Evolutionary conservation across 2,888 invertebrate species (phyloP).

Genomic region (Meiosimyza decipiens): DNA sequence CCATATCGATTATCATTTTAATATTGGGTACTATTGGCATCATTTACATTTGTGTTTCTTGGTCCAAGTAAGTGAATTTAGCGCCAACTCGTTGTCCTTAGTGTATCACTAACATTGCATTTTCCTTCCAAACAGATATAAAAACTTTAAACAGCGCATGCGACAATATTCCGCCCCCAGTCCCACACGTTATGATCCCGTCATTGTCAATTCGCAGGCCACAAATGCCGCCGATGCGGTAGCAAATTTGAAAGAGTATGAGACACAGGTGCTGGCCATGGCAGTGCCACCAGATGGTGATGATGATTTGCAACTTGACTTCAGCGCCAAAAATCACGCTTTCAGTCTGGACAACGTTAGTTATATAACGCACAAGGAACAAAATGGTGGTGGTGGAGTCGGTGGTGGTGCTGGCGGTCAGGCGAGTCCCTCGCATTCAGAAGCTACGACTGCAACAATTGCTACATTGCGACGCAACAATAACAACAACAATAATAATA

Average conservation of each 20-base stretch:
- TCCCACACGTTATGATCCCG: constrained; percentile 77
- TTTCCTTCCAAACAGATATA: constrained; percentile 73
- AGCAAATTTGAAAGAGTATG: constrained; percentile 87
- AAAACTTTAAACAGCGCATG: constrained; percentile 86
- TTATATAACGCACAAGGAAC: constrained; percentile 85
- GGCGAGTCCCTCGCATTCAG: constrained; percentile 84
- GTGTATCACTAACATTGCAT: background rate
- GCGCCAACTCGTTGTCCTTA: background rate
- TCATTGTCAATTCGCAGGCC: constrained; percentile 68
- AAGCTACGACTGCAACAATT: constrained; percentile 84
- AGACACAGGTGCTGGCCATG: constrained; percentile 94
- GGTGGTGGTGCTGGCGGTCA: constrained; percentile 68
- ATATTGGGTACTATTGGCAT: constrained; percentile 89
- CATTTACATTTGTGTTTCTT: constrained; percentile 92
- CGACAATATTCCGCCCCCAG: constrained; percentile 78
- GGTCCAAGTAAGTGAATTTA: constrained; percentile 79
- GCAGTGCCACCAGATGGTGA: constrained; percentile 87
- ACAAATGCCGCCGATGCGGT: constrained; percentile 66
- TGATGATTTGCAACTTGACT: constrained; percentile 85
- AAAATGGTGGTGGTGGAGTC: constrained; percentile 48
- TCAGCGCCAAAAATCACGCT: constrained; percentile 87
- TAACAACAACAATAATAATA: constrained; percentile 58
- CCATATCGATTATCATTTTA: constrained; percentile 89
- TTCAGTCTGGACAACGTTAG: constrained; percentile 90
- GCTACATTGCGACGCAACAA: constrained; percentile 69